phyloP scores from a whole-genome alignment of 2,888 invertebrate species.

The Neoascia interrupta region DNA sequence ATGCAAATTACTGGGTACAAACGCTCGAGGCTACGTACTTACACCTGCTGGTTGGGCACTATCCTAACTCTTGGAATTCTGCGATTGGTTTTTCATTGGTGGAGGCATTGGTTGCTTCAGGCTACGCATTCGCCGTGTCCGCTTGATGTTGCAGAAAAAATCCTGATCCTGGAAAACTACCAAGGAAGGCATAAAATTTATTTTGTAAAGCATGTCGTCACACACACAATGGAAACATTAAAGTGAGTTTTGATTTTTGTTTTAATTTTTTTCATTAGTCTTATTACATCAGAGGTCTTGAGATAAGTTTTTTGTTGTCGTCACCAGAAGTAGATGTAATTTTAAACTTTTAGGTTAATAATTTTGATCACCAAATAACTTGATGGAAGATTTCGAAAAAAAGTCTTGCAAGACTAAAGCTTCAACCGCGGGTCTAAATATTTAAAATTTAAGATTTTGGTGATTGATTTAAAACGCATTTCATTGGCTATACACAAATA shows the following conservation, averaged over 20 bases:
- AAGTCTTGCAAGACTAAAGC: no score
- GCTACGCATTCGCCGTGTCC: constrained; percentile 86
- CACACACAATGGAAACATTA: constrained; percentile 73
- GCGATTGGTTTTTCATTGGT: constrained; percentile 93
- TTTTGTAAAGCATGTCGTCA: constrained; percentile 77
- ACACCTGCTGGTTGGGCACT: constrained; percentile 77
- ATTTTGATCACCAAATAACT: no score
- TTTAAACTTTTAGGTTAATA: no score
- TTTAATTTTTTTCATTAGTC: background rate
- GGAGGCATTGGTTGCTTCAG: constrained; percentile 88
- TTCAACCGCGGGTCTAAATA: no score
- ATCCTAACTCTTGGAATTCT: constrained; percentile 86
- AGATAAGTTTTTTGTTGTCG: no score
- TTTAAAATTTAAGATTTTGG: no score
- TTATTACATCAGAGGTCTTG: no score
- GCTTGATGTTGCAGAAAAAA: constrained; percentile 87
- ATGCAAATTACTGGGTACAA: constrained; percentile 78
- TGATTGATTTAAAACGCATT: no score
- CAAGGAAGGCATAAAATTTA: constrained; percentile 78
- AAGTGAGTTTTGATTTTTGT: constrained; percentile 73
- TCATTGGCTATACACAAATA: no score
- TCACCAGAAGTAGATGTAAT: no score
- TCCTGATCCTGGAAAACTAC: constrained; percentile 84
- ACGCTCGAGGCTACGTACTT: constrained; percentile 74
- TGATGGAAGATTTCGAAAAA: no score